Base-by-base conservation (phyloP, 1,140 invertebrate genomes). In the Brachionus manjavacas region DNA sequence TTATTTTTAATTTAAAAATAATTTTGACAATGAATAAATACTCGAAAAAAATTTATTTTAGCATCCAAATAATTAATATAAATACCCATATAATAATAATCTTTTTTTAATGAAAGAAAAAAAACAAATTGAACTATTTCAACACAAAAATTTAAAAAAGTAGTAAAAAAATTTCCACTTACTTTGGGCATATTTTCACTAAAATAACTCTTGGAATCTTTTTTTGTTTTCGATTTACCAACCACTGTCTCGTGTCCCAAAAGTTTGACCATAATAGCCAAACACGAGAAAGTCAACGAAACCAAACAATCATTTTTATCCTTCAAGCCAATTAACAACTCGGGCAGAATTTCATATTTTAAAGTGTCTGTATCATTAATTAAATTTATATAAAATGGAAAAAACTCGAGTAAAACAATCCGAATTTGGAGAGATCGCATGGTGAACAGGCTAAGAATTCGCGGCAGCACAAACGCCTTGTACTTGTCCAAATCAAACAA, bases 121-220 rank as follows among this genome's bases (percentile, higher is more conserved):
- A n/a, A n/a, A n/a, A n/a, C n/a, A n/a, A n/a, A n/a, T n/a, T n/a
- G n/a, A n/a, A n/a, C n/a, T n/a, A n/a, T n/a, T n/a, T n/a, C 28
- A 28, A 28, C 28, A 28, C 28, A 28, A 28, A 28, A 28, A 28
- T 2, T 3, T 2, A 28, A 28, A 28, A 28, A 28, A 28, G 3
- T 2, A 28, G 1, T 2, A 28, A 28, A 28, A 28, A 28, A 28
- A 46, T 25, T 23, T 12, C 12, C 25, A 49, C 41, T 81, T 80
- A 80, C 76, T 81, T 81, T 81, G 4, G 79, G 79, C 12, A 81
- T 60, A 43, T 81, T 81, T 43, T 81, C 79, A 16, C 16, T 64
- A 68, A 81, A 81, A 64, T 81, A 81, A 11, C 12, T 81, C n/a
- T 20, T 72, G n/a, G 12, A 6, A 0, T 72, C 20, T 14, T 81